Conservation (phyloP, 2,888 invertebrate genomes). For the Harpalus rubripes region DNA sequence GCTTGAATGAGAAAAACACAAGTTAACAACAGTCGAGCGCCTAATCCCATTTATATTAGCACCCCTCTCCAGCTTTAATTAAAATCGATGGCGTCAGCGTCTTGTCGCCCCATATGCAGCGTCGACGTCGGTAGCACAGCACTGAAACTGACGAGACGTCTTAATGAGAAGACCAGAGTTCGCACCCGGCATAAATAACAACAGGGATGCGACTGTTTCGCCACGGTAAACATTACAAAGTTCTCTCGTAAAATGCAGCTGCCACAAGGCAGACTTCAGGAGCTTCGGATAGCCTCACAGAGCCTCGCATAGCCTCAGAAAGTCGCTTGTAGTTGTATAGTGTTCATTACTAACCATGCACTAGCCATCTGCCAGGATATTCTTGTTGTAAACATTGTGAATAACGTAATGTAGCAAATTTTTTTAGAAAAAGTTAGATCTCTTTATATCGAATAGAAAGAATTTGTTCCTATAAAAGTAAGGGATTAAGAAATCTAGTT, state of each 20-base stretch:
- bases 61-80: conserved; percentile 19
- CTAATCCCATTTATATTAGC: conserved; percentile 53
- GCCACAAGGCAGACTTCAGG: conserved; percentile 28
- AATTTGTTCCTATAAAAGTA: too few species aligned
- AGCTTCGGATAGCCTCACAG: neutral
- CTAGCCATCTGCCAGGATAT: conserved; percentile 1
- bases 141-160: conserved; percentile 33
- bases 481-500: too few species aligned
- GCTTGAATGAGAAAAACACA: conserved; percentile 30
- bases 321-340: neutral
- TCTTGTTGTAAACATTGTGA: neutral
- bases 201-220: conserved; percentile 50
- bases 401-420: too few species aligned
- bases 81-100: conserved; percentile 52
- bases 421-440: too few species aligned
- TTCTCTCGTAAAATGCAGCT: conserved; percentile 66
- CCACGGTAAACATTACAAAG: conserved; percentile 45
- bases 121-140: neutral
- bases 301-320: conserved; percentile 23
- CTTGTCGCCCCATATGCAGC: conserved; percentile 20
- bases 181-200: conserved; percentile 54
- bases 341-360: conserved; percentile 62
- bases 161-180: conserved; percentile 34
- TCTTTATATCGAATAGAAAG: too few species aligned
- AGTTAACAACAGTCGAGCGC: conserved; percentile 14